phyloP scores from a whole-genome alignment of 1,140 invertebrate species.

The Dinoponera quadriceps region DNA sequence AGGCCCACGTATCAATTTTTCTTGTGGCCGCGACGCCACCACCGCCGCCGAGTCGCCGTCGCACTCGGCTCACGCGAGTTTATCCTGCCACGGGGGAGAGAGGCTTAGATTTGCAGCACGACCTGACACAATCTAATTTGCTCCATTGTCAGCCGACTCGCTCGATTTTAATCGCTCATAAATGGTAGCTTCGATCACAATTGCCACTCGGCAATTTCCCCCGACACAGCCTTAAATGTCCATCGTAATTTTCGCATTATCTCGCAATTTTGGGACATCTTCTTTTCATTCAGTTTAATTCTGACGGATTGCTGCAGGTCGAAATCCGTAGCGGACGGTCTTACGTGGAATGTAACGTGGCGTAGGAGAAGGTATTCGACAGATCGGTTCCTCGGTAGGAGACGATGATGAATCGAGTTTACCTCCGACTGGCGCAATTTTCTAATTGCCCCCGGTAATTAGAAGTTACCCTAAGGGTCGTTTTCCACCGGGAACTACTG shows the following conservation, averaged over 20 bases:
- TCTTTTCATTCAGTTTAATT: neutral
- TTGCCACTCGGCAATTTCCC: constrained; percentile 74
- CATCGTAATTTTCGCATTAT: neutral
- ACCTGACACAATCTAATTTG: constrained; percentile 55
- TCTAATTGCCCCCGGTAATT: constrained; percentile 76
- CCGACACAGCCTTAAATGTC: constrained; percentile 66
- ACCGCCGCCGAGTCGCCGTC: constrained; percentile 6
- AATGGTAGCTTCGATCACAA: constrained; percentile 57
- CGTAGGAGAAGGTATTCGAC: constrained; percentile 19
- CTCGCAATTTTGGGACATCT: constrained; percentile 47
- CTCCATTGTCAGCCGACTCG: constrained; percentile 15
- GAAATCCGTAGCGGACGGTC: constrained; percentile 63
- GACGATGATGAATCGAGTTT: constrained; percentile 58
- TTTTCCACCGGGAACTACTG: constrained; percentile 48
- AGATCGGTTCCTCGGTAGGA: constrained; percentile 40
- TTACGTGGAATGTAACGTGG: constrained; percentile 20
- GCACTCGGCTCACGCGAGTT: constrained; percentile 39
- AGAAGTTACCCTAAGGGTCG: constrained; percentile 48
- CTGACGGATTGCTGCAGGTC: constrained; percentile 31
- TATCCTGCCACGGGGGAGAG: constrained; percentile 2
- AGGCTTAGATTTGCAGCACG: constrained; percentile 41
- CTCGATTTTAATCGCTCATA: constrained; percentile 42
- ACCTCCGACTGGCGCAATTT: constrained; percentile 69
- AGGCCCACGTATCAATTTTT: constrained; percentile 84
- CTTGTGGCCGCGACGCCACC: constrained; percentile 67